A percentile compares a stretch with the other conserved stretches of the same genome.
phyloP scores from a whole-genome alignment of 1,140 invertebrate genomes.

The Eriosoma lanigerum region DNA sequence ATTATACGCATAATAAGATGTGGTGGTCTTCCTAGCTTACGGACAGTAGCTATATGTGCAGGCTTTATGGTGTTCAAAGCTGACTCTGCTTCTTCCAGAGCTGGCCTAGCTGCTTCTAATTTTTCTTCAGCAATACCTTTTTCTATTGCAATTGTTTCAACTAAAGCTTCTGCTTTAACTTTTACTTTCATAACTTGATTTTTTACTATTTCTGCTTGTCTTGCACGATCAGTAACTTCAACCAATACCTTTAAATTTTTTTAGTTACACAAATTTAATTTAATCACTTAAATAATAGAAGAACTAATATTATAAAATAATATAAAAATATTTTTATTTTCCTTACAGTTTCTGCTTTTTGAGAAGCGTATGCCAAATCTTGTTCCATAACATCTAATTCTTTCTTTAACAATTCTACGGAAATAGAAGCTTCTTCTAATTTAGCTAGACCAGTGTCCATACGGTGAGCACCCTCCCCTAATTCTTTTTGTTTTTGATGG shows the following conservation, averaged over 20 bases:
- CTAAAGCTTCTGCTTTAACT: slow-evolving; percentile 89
- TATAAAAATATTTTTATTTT: neutral
- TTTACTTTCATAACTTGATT: slow-evolving; percentile 85
- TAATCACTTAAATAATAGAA: too few species aligned
- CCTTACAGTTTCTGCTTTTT: slow-evolving; percentile 77
- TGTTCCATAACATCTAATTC: slow-evolving; percentile 92
- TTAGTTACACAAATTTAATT: too few species aligned
- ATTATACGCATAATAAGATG: slow-evolving; percentile 98
- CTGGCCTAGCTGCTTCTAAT: slow-evolving; percentile 86
- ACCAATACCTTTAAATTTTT: slow-evolving; percentile 64
- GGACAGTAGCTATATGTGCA: slow-evolving; percentile 92
- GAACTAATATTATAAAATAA: neutral
- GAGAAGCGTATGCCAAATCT: slow-evolving; percentile 83
- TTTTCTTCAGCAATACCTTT: slow-evolving; percentile 89
- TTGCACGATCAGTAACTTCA: slow-evolving; percentile 87
- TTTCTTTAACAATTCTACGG: slow-evolving; percentile 86
- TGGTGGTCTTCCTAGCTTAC: slow-evolving; percentile 90
- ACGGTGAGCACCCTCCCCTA: slow-evolving; percentile 83
- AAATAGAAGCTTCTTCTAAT: slow-evolving; percentile 89
- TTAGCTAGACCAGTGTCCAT: slow-evolving; percentile 93
- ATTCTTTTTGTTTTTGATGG: slow-evolving; percentile 80
- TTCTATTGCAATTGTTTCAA: slow-evolving; percentile 86
- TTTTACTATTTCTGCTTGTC: slow-evolving; percentile 92
- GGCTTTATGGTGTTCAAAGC: slow-evolving; percentile 96
- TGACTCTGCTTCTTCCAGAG: slow-evolving; percentile 89